These are phyloP conservation scores for Manis crassicaudata DNA, from an alignment of 2,797 vertebrate genomes.

Conservation along the genomic window DNA sequence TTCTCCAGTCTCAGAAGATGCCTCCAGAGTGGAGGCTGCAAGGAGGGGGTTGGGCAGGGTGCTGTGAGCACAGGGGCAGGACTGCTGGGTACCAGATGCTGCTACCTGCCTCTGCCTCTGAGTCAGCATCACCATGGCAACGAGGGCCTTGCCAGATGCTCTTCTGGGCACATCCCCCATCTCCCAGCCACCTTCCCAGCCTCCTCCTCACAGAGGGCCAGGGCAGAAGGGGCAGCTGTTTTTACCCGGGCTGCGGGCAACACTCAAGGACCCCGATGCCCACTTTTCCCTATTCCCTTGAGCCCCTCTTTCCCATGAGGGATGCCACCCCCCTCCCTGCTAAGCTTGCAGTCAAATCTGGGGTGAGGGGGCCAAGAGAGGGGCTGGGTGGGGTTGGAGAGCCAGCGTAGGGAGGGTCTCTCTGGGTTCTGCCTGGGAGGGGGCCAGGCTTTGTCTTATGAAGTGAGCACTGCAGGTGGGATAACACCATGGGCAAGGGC, in stretches of 20 bases:
- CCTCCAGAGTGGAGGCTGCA: background rate
- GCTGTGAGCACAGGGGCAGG: background rate
- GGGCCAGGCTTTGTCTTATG: background rate
- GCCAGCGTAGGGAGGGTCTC: background rate
- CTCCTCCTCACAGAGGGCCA: background rate
- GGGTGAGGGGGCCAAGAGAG: background rate
- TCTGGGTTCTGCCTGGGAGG: background rate
- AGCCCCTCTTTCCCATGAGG: background rate
- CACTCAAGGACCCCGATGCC: background rate
- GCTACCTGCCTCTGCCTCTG: constrained; percentile 65
- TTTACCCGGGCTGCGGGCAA: background rate
- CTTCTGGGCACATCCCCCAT: background rate
- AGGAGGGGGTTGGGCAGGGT: background rate
- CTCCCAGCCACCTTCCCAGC: background rate
- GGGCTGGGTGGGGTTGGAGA: background rate
- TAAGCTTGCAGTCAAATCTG: background rate
- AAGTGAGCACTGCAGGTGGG: background rate
- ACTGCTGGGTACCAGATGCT: background rate
- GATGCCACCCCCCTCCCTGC: background rate
- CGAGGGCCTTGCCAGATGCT: constrained; percentile 12
- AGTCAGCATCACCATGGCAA: constrained; percentile 71
- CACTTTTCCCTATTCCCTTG: background rate
- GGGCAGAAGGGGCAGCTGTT: constrained; percentile 35
- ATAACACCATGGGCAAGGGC: background rate
- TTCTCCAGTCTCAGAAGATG: background rate